Base-by-base conservation (phyloP, 2,113 vertebrate species). In the Struthio camelus region DNA sequence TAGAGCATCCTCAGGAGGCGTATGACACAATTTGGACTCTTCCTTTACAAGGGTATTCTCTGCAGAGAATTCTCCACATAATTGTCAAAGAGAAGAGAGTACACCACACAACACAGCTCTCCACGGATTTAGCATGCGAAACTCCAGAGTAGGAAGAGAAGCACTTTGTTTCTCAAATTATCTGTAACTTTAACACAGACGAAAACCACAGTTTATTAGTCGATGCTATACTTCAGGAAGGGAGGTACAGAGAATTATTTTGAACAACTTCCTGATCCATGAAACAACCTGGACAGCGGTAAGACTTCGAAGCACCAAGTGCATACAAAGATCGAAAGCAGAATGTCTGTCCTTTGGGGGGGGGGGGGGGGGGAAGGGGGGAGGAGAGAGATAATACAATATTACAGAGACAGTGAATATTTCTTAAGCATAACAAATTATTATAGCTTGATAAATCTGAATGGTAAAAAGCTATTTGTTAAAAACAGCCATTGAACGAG, bases 361-460 rank as follows among this genome's bases (percentile, higher is more conserved):
- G n/a, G n/a, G n/a, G n/a, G n/a, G n/a, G n/a, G n/a, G n/a, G n/a
- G n/a, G n/a, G n/a, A n/a, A n/a, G n/a, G n/a, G n/a, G n/a, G n/a
- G n/a, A n/a, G n/a, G n/a, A n/a, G 11, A 53, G 13, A 27, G 27
- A 25, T 53, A 53, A 38, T 11, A 54, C 9, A 56, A 14, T 56
- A 58, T 46, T 46, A 19, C 64, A 46, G 64, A 56, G 32, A 67
- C 34, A 24, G 51, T 44, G 62, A 54, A 54, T 42, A 44, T 53
- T 24, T 27, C 32, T 59, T 59, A 80, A 90, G 85, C 92, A 93
- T 86, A 80, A 81, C 53, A 93, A 93, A 90, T 90, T 66, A 54
- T 64, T 77, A 28, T 66, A 87, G 84, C 80, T 86, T 90, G 53
- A 72, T 72, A 36, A 38, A 51, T 53, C 51, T n/a, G 10, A n/a